Percentiles rank a stretch among this genome's conserved stretches.
Conservation (phyloP, 2,113 vertebrate genomes). For the Fregetta grallaria region DNA sequence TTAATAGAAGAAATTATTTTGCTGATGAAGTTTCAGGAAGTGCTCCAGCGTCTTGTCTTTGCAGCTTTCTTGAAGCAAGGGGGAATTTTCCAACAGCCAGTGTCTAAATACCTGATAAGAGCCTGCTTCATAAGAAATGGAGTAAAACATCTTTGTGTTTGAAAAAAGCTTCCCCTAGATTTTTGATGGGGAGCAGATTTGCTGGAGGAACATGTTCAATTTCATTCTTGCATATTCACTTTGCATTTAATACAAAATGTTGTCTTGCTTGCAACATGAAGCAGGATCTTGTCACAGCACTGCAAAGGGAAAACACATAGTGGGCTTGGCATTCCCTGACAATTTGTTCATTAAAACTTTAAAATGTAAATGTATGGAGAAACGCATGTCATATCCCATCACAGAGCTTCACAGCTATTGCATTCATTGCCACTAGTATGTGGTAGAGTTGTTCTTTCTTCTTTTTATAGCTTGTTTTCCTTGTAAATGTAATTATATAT, state of each 20-base stretch:
- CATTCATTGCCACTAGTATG: neutral
- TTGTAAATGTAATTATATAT: neutral
- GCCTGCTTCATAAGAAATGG: neutral
- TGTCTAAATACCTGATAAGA: neutral
- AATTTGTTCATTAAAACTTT: slow-evolving; percentile 57
- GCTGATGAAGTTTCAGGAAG: neutral
- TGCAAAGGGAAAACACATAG: slow-evolving; percentile 12
- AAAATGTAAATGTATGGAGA: slow-evolving; percentile 61
- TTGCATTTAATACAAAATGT: slow-evolving; percentile 53
- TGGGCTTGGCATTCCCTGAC: slow-evolving; percentile 43
- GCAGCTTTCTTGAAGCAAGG: neutral
- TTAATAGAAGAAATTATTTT: neutral
- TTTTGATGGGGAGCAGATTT: slow-evolving; percentile 22
- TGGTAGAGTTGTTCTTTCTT: neutral
- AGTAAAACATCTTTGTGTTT: slow-evolving; percentile 7
- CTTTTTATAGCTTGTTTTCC: slow-evolving; percentile 37
- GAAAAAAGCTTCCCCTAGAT: neutral
- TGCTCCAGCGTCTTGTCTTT: neutral
- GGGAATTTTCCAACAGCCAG: neutral
- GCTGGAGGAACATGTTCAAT: slow-evolving; percentile 12
- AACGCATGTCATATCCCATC: slow-evolving; percentile 25
- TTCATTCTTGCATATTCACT: slow-evolving; percentile 51
- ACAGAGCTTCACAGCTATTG: slow-evolving; percentile 21
- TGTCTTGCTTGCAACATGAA: slow-evolving; percentile 53
- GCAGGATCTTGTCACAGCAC: slow-evolving; percentile 34